Conservation (phyloP, 1,140 invertebrate genomes). For the Melitaea cinxia region DNA sequence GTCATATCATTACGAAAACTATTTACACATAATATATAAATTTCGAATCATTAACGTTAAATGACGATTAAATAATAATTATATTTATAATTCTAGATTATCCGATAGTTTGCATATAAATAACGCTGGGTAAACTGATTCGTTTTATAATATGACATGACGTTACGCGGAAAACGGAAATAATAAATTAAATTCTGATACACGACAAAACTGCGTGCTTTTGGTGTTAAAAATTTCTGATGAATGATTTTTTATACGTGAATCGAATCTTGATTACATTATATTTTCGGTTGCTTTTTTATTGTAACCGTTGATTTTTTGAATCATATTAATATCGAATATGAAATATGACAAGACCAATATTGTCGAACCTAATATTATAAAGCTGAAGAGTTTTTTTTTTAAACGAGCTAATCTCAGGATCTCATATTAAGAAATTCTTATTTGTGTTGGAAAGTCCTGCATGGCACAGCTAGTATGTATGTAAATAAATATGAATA, state of each 20-base stretch:
- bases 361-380: background rate
- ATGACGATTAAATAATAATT: background rate
- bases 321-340: background rate
- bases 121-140: constrained; percentile 25
- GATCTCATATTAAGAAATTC: too few species aligned
- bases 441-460: too few species aligned
- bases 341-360: background rate
- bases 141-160: constrained; percentile 24
- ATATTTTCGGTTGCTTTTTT: background rate
- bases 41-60: background rate
- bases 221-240: constrained; percentile 10
- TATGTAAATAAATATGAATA: too few species aligned
- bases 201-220: constrained; percentile 18
- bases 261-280: constrained; percentile 6
- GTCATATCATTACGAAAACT: too few species aligned
- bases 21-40: too few species aligned
- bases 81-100: constrained; percentile 5
- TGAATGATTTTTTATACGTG: constrained; percentile 18
- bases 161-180: constrained; percentile 3
- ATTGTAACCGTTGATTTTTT: background rate
- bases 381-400: too few species aligned
- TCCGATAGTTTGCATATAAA: constrained; percentile 15
- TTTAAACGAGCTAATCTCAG: too few species aligned
- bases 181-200: constrained; percentile 23
- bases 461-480: too few species aligned